These are phyloP conservation scores for Serilophus lunatus DNA, from an alignment of 2,113 vertebrate species.

Conservation along the genomic window DNA sequence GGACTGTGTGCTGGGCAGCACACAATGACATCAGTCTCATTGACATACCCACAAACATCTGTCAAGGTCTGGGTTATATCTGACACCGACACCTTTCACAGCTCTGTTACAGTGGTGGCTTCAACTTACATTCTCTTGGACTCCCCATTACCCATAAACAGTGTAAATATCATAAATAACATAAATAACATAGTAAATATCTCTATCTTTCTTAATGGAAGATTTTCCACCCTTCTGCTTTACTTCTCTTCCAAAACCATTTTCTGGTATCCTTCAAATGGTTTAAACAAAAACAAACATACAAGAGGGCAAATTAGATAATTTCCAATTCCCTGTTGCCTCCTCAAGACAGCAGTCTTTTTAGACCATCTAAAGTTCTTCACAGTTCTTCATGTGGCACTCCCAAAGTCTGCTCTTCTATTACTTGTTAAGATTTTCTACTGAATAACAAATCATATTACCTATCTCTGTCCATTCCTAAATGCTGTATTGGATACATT, in stretches of 20 bases:
- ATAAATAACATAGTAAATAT: not conserved
- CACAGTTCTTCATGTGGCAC: rapidly evolving
- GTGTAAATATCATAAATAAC: no score
- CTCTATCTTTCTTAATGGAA: not conserved
- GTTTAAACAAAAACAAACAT: not conserved
- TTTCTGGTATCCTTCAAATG: not conserved
- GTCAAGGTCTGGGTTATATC: not conserved
- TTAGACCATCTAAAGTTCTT: not conserved
- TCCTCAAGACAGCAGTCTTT: not conserved
- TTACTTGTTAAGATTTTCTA: not conserved
- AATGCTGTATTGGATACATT: not conserved
- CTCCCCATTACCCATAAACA: not conserved
- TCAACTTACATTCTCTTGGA: not conserved
- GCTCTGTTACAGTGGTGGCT: not conserved
- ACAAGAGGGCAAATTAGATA: not conserved
- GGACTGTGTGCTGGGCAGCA: not conserved
- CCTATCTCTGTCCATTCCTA: not conserved
- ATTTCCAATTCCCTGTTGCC: not conserved
- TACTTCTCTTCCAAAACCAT: not conserved
- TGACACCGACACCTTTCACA: not conserved
- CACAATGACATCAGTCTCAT: not conserved
- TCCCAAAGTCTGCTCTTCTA: not conserved
- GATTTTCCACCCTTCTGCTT: not conserved
- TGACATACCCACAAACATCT: not conserved
- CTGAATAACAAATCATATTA: not conserved